Conservation (phyloP, 2,797 vertebrate genomes). For the Phoxinus dragarum region DNA sequence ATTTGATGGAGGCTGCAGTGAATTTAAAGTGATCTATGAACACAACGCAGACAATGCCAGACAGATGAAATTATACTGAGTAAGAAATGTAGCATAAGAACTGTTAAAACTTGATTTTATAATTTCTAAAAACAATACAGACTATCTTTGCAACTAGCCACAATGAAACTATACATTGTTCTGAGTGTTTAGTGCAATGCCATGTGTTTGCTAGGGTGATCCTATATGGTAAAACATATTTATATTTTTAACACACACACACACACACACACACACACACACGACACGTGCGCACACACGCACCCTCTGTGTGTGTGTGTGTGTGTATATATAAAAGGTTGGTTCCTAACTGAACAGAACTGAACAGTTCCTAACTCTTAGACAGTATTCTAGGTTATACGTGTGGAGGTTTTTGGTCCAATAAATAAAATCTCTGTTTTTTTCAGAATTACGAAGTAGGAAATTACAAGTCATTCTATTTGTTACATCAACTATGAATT, state of each 20-base stretch:
- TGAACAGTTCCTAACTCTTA: too few species aligned
- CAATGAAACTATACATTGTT: not conserved
- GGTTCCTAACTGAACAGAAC: too few species aligned
- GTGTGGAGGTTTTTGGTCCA: not conserved
- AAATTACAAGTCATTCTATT: not conserved
- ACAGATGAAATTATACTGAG: constrained; percentile 4
- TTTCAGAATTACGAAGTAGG: not conserved
- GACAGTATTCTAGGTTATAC: not conserved
- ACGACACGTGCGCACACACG: too few species aligned
- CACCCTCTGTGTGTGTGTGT: too few species aligned
- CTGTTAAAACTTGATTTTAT: not conserved
- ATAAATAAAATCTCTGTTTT: not conserved
- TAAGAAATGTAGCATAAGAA: not conserved
- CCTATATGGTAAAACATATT: not conserved
- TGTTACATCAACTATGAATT: not conserved
- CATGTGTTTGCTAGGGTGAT: not conserved
- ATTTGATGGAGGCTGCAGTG: constrained; percentile 12
- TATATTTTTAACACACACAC: too few species aligned
- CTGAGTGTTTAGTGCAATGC: not conserved
- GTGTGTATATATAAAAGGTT: too few species aligned
- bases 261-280: too few species aligned
- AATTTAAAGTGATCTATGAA: constrained; percentile 34
- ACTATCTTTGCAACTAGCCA: not conserved
- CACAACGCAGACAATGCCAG: not conserved
- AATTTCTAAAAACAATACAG: not conserved